Conservation (phyloP, 2,888 invertebrate species). For the Microctonus brassicae region DNA sequence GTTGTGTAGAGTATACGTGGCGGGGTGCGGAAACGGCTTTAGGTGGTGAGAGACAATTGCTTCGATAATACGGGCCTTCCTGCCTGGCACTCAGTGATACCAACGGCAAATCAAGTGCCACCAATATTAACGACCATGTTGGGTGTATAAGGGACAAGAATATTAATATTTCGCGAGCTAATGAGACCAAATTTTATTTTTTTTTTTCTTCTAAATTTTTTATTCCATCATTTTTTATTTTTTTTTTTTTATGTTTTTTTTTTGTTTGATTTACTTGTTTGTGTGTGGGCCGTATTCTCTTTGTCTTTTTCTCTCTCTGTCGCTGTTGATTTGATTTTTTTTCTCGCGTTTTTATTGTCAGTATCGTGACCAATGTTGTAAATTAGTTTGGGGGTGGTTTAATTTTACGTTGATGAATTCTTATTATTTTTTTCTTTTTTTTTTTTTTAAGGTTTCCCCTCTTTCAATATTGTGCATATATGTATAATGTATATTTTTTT, state of each 20-base stretch:
- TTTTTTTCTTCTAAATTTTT: neutral
- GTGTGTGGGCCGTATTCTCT: too few relatives aligned
- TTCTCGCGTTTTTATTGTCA: neutral
- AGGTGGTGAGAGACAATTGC: slow-evolving; percentile 67
- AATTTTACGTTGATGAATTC: too few relatives aligned
- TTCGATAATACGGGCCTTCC: slow-evolving; percentile 69
- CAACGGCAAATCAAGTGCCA: slow-evolving; percentile 66
- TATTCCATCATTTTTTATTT: neutral
- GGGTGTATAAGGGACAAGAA: slow-evolving; percentile 37
- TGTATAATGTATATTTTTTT: too few relatives aligned
- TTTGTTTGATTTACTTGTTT: too few relatives aligned
- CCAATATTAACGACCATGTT: slow-evolving; percentile 48
- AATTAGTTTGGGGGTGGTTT: neutral
- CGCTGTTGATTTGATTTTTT: neutral
- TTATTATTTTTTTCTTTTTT: too few relatives aligned
- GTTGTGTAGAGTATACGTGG: slow-evolving; percentile 39
- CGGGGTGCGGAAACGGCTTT: slow-evolving; percentile 36
- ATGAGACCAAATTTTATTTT: slow-evolving; percentile 30
- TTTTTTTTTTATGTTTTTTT: too few relatives aligned
- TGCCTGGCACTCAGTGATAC: slow-evolving; percentile 69
- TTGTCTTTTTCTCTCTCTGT: neutral
- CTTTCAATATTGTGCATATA: too few relatives aligned
- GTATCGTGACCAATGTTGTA: neutral
- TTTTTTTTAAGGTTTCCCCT: too few relatives aligned
- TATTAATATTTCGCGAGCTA: slow-evolving; percentile 44